These are phyloP conservation scores for Limnephilus lunatus DNA, from an alignment of 2,888 invertebrate genomes.

Conservation along the genomic window DNA sequence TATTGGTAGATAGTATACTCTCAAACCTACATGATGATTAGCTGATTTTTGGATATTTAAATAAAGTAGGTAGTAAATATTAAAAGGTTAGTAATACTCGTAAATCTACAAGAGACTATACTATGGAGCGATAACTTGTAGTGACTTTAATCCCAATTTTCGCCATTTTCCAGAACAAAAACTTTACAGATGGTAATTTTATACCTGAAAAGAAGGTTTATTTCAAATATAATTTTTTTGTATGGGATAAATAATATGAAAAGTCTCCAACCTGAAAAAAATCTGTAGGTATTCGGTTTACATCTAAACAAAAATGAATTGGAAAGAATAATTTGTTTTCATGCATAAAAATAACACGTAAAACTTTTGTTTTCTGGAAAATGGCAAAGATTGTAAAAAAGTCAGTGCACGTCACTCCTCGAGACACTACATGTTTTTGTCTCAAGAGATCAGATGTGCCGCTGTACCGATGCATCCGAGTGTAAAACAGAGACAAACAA, in stretches of 20 bases:
- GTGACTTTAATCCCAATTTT: background rate
- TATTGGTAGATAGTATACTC: background rate
- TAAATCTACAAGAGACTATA: constrained; percentile 58
- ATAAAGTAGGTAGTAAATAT: constrained; percentile 49
- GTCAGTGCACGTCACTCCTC: constrained; percentile 38
- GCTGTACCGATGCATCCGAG: constrained; percentile 62
- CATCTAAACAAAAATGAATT: background rate
- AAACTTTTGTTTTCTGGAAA: background rate
- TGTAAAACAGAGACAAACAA: constrained; percentile 59
- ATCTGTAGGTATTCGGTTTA: background rate
- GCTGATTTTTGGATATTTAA: background rate
- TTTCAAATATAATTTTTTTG: background rate
- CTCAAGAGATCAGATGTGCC: constrained; percentile 64
- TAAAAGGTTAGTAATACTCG: constrained; percentile 59
- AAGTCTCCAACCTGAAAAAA: background rate
- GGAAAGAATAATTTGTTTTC: background rate
- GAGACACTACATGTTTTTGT: constrained; percentile 57
- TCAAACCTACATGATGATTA: constrained; percentile 30
- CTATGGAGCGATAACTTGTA: background rate
- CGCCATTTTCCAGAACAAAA: background rate
- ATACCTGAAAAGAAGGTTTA: background rate
- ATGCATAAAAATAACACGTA: background rate
- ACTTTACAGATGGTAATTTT: background rate
- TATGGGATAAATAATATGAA: background rate
- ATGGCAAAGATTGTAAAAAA: background rate